Conservation (phyloP, 1,140 invertebrate species). For the Neodiprion lecontei region DNA sequence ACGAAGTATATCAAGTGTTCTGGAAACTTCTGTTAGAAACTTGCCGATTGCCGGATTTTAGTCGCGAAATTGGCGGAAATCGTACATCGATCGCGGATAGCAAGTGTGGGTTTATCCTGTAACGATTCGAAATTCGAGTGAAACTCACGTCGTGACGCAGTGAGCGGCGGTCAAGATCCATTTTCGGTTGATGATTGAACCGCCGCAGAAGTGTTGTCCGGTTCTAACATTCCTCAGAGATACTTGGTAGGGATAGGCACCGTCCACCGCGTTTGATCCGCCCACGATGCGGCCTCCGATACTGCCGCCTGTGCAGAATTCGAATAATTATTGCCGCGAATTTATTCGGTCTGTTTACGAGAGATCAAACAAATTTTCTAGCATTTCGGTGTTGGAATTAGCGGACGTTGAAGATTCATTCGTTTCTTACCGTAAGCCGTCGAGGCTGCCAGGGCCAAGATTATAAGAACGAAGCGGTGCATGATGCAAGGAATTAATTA, state of each 20-base stretch:
- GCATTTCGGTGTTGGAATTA: not conserved
- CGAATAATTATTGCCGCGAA: not conserved
- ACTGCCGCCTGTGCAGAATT: not conserved
- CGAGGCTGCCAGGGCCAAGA: not conserved
- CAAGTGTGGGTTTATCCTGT: not conserved
- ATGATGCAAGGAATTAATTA: not conserved
- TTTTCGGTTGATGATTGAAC: conserved; percentile 62
- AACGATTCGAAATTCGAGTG: not conserved
- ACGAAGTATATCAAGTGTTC: no score
- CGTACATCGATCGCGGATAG: not conserved
- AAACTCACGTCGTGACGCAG: conserved; percentile 52
- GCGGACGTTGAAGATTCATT: not conserved
- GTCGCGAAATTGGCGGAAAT: not conserved
- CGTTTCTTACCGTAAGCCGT: not conserved
- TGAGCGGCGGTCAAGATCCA: conserved; percentile 68
- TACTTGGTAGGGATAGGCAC: conserved; percentile 60
- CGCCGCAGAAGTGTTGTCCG: conserved; percentile 61
- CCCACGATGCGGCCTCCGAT: conserved; percentile 49
- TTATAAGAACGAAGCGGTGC: not conserved
- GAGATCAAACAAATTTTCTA: not conserved
- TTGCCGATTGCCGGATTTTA: not conserved
- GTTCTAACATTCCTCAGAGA: conserved; percentile 49
- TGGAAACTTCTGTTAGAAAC: no score
- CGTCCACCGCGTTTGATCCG: conserved; percentile 41
- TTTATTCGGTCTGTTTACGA: not conserved